phyloP scores from a whole-genome alignment of 2,113 vertebrate genomes.

The Columba janthina region DNA sequence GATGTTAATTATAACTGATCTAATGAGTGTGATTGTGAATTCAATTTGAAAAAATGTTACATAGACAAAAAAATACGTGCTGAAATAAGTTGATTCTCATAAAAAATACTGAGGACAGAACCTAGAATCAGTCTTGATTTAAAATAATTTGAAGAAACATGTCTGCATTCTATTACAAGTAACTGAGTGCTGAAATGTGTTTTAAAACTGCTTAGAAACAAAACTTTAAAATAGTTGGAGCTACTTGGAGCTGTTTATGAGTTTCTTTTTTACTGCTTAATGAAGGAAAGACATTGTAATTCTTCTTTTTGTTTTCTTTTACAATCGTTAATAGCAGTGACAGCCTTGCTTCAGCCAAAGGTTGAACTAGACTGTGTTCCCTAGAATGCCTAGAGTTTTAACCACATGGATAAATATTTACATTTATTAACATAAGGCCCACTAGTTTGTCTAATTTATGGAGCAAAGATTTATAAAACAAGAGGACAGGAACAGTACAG shows the following conservation, averaged over 20 bases:
- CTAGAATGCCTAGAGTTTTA: neutral
- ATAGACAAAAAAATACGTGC: neutral
- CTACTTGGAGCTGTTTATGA: neutral
- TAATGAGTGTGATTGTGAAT: neutral
- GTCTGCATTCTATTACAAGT: neutral
- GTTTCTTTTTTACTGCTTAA: neutral
- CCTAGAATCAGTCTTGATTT: neutral
- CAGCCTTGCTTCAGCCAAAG: conserved; percentile 3
- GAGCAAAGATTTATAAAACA: neutral
- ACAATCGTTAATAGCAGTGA: neutral
- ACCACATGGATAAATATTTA: neutral
- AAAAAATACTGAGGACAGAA: neutral
- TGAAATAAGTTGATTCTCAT: neutral
- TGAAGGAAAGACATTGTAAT: neutral
- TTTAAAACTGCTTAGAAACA: neutral
- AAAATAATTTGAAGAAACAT: neutral
- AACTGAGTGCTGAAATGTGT: neutral
- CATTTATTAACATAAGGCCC: neutral
- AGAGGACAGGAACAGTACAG: neutral
- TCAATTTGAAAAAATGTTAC: neutral
- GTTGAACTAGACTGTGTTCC: neutral
- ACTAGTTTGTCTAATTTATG: neutral
- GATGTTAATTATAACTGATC: neutral
- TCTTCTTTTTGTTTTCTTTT: conserved; percentile 2
- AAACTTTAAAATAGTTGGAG: neutral